Conservation (phyloP, 1,140 invertebrate species). For the Subanguina moxae region DNA sequence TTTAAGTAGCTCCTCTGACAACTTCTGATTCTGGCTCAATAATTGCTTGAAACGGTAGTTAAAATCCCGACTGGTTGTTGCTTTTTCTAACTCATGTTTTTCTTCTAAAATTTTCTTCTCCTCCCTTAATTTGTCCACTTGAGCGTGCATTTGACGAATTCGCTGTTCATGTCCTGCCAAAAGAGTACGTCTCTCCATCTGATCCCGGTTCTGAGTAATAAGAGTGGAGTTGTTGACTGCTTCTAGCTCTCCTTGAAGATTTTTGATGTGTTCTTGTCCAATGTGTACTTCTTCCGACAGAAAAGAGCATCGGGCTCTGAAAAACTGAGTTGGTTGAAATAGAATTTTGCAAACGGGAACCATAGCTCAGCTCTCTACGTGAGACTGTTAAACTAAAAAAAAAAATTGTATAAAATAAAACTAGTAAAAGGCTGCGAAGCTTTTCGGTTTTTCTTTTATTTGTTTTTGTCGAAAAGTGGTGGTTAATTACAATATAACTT, state of each 20-base stretch:
- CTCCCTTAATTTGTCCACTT: neutral
- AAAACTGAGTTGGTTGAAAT: neutral
- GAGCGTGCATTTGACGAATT: neutral
- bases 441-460: no score
- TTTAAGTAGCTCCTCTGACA: slow-evolving; percentile 2
- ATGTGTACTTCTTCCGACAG: neutral
- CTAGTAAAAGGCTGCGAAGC: no score
- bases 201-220: neutral
- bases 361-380: no score
- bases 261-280: slow-evolving; percentile 7
- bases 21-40: slow-evolving; percentile 2
- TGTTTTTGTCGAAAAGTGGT: no score
- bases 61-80: neutral
- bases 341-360: no score
- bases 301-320: slow-evolving; percentile 6
- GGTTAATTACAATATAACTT: no score
- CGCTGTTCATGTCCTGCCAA: slow-evolving; percentile 5
- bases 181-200: slow-evolving; percentile 3
- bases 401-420: no score
- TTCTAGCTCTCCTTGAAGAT: neutral
- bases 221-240: neutral
- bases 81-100: neutral
- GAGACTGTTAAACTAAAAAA: no score
- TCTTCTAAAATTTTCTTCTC: neutral
- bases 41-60: slow-evolving; percentile 7